phyloP scores from a whole-genome alignment of 2,888 invertebrate species.

The Emmelina monodactyla region DNA sequence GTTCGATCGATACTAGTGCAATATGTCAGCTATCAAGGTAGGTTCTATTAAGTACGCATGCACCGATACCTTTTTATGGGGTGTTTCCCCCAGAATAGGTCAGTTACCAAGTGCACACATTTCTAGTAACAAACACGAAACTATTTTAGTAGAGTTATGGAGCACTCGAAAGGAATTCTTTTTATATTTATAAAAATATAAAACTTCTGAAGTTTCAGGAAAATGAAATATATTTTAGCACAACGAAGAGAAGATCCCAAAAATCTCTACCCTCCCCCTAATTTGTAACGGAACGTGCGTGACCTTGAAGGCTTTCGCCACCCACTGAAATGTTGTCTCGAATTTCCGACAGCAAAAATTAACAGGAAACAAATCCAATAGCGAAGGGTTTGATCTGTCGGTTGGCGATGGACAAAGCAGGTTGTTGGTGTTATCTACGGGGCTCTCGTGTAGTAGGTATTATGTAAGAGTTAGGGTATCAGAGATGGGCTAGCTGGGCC shows the following conservation, averaged over 20 bases:
- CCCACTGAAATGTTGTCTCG: neutral
- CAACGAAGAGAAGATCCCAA: too few relatives aligned
- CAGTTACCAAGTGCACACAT: conserved; percentile 23
- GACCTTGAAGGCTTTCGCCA: neutral
- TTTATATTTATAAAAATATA: too few relatives aligned
- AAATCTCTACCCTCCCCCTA: too few relatives aligned
- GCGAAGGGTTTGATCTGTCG: too few relatives aligned
- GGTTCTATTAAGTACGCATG: conserved; percentile 34
- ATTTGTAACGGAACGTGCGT: neutral
- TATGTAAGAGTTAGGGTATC: conserved; percentile 48
- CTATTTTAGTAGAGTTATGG: too few relatives aligned
- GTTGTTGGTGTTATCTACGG: too few relatives aligned
- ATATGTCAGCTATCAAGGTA: conserved; percentile 27
- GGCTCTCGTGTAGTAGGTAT: too few relatives aligned
- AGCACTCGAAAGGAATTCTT: too few relatives aligned
- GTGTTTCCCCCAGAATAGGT: conserved; percentile 40
- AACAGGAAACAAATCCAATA: neutral
- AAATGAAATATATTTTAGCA: too few relatives aligned
- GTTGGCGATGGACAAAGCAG: too few relatives aligned
- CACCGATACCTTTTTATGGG: conserved; percentile 28
- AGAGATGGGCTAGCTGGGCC: conserved; percentile 36
- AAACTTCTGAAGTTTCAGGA: too few relatives aligned
- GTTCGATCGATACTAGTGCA: conserved; percentile 37
- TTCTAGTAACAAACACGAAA: conserved; percentile 1
- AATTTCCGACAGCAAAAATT: neutral